These are phyloP conservation scores for Triplophysa rosa DNA, from an alignment of 2,113 vertebrate species.

Conservation along the genomic window DNA sequence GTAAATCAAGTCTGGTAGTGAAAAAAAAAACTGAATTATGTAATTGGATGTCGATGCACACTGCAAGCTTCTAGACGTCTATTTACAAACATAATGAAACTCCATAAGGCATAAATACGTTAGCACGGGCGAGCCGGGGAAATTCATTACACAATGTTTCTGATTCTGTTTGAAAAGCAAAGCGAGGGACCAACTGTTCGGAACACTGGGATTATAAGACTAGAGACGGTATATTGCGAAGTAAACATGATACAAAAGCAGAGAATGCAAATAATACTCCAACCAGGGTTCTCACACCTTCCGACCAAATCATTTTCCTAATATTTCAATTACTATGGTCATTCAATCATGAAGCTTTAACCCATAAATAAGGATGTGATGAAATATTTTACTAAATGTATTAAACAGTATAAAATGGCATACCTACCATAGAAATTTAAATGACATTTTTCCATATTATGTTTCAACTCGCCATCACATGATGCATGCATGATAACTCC, in stretches of 20 bases:
- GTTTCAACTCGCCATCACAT: too few relatives aligned
- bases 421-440: too few relatives aligned
- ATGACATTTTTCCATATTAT: too few relatives aligned
- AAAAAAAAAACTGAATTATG: conserved; percentile 28
- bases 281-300: too few relatives aligned
- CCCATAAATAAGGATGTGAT: too few relatives aligned
- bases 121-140: background rate
- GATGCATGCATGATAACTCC: too few relatives aligned
- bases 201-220: background rate
- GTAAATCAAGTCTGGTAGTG: conserved; percentile 18
- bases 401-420: too few relatives aligned
- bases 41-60: conserved; percentile 1
- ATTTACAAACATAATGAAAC: conserved; percentile 28
- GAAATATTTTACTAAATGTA: too few relatives aligned
- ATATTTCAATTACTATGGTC: too few relatives aligned
- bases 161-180: background rate
- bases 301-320: too few relatives aligned
- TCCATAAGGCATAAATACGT: conserved; percentile 28
- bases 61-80: background rate
- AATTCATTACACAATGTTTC: background rate
- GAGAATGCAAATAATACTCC: too few relatives aligned
- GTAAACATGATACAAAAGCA: background rate
- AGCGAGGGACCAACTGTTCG: background rate
- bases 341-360: too few relatives aligned
- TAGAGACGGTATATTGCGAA: background rate